Base-by-base conservation (phyloP, 2,113 vertebrate species). In the Phaethornis superciliosus region DNA sequence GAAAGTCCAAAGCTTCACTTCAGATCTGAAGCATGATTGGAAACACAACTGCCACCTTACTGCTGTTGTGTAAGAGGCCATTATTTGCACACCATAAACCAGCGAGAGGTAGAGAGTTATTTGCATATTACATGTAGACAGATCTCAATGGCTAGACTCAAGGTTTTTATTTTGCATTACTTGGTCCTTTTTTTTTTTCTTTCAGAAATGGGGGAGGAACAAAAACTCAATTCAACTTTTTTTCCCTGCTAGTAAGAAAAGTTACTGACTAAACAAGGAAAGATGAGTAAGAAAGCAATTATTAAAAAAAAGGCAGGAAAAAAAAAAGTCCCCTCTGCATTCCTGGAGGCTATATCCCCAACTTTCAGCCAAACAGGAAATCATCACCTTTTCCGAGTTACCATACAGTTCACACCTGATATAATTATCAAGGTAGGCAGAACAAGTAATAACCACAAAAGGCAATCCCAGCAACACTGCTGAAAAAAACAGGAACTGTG, bases 81-180 rank as follows among this genome's bases (percentile, higher is more conserved):
- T 91, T 92, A 93, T 95, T 84, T 91, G 93, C 91, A 96, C 58
- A 93, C 58, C 89, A 95, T 93, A 94, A 94, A 95, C 22, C 78
- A 85, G 58, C 24, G 80, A 91, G 51, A 69, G 89, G 63, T 40
- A 88, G 7, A 65, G 52, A 75, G 33, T 62, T 72, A 90, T 77
- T 59, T 71, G 37, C 72, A 13, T 54, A 62, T 83, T 56, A 85
- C 64, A 84, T 90, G 55, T 21, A 88, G 71, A 35, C 52, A 77
- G n/a, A 70, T 67, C 64, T 68, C 81, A 56, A 51, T 56, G 85
- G 64, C 33, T 21, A 72, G 18, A 88, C 17, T 55, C 2, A 5
- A 59, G 15, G 4, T 44, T 75, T 90, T 65, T 15, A 80, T 40
- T 85, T 51, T 77, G 26, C 18, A 44, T 74, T 88, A 88, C 44